Evolutionary conservation across 2,888 invertebrate genomes (phyloP).

Genomic region (Sinelater perroti): DNA sequence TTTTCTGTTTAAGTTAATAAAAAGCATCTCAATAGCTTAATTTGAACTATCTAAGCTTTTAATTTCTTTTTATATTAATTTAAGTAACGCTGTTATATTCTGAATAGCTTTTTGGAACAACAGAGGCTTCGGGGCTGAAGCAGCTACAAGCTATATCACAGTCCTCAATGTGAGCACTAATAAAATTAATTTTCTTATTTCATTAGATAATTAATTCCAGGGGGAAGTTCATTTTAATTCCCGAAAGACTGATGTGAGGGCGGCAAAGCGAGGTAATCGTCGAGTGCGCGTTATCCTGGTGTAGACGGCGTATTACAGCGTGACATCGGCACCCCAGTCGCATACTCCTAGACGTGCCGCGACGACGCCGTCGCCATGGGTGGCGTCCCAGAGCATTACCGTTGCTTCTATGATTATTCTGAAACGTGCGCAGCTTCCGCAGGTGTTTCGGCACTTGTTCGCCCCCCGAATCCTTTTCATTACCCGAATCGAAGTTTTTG

Average conservation of each 20-base stretch:
- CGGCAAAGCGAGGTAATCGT: constrained; percentile 5
- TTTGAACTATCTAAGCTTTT: too few relatives aligned
- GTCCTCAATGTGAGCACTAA: too few relatives aligned
- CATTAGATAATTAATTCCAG: background rate
- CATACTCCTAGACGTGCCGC: constrained; percentile 41
- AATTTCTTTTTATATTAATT: too few relatives aligned
- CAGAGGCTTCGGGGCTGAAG: too few relatives aligned
- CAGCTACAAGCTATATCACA: too few relatives aligned
- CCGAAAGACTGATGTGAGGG: constrained; percentile 8
- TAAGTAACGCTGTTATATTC: too few relatives aligned
- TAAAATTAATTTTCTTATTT: too few relatives aligned
- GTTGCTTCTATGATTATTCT: constrained; percentile 44
- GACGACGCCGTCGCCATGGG: constrained; percentile 41
- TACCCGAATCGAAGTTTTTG: constrained; percentile 22
- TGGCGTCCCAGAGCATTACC: constrained; percentile 42
- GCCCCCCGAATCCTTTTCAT: constrained; percentile 26
- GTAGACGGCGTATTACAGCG: constrained; percentile 35
- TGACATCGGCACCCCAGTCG: constrained; percentile 41
- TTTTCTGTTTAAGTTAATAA: too few relatives aligned
- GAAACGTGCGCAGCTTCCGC: constrained; percentile 38
- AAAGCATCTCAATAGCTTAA: too few relatives aligned
- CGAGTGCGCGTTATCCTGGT: constrained; percentile 27
- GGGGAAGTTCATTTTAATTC: constrained; percentile 2
- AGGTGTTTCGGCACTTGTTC: constrained; percentile 26
- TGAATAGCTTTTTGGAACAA: too few relatives aligned